phyloP scores from a whole-genome alignment of 2,113 vertebrate species.

The Charina bottae region DNA sequence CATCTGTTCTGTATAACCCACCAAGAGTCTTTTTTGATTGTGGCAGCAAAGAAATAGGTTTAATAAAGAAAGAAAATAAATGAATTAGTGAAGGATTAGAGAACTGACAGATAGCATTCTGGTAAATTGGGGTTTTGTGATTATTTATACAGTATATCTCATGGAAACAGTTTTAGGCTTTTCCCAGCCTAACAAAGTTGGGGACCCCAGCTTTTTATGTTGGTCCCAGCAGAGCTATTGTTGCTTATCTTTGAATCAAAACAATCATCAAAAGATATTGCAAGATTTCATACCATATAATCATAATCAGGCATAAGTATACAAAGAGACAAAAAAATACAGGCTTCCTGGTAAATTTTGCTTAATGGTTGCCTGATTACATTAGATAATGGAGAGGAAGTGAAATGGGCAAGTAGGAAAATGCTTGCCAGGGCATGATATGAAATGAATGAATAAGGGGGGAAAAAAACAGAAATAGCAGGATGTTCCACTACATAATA shows the following conservation, averaged over 20 bases:
- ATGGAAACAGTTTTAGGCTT: neutral
- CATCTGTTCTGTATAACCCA: neutral
- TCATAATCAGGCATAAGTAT: neutral
- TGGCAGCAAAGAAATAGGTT: neutral
- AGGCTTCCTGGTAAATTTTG: neutral
- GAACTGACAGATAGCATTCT: neutral
- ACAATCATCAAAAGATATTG: neutral
- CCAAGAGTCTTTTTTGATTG: neutral
- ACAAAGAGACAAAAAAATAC: neutral
- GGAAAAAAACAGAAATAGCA: neutral
- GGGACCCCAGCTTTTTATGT: neutral
- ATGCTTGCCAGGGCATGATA: neutral
- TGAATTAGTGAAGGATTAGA: neutral
- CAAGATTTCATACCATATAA: neutral
- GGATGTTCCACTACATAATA: neutral
- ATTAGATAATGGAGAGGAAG: conserved; percentile 1
- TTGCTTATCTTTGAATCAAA: neutral
- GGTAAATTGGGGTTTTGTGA: neutral
- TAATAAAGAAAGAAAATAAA: neutral
- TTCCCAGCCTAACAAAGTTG: neutral
- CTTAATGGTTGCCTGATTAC: neutral
- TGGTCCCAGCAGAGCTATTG: neutral
- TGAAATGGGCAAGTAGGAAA: neutral
- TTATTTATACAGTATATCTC: neutral
- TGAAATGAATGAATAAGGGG: neutral